Conservation (phyloP, 92 coral and sea anemone species). For the Bergia sp. region DNA sequence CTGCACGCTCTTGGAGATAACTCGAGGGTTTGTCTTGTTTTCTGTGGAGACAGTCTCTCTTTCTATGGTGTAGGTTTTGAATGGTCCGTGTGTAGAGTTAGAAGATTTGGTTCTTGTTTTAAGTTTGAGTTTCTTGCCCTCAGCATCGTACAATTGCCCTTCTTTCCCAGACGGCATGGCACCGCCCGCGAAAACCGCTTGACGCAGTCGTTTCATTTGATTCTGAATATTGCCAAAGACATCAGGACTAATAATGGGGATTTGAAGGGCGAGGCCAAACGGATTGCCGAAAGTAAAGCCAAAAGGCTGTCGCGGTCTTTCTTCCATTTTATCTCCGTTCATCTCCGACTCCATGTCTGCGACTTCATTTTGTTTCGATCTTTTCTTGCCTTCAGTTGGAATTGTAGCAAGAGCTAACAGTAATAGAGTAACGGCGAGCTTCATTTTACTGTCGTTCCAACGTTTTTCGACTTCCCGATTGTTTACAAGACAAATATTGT, state of each 20-base stretch:
- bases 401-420: constrained; percentile 44
- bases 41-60: constrained; percentile 73
- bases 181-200: constrained; percentile 19
- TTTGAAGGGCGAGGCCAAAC: constrained; percentile 75
- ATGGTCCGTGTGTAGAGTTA: constrained; percentile 76
- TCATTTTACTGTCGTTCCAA: constrained; percentile 5
- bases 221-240: constrained; percentile 58
- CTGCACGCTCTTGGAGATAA: constrained; percentile 67
- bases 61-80: constrained; percentile 75
- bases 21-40: constrained; percentile 72
- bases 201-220: constrained; percentile 46
- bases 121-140: constrained; percentile 51
- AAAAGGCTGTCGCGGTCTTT: constrained; percentile 45
- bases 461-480: neutral
- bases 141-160: constrained; percentile 21
- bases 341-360: constrained; percentile 26
- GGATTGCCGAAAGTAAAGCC: constrained; percentile 54
- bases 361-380: constrained; percentile 24
- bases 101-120: constrained; percentile 74
- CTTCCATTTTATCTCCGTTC: constrained; percentile 44
- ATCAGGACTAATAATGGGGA: constrained; percentile 71
- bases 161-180: constrained; percentile 17
- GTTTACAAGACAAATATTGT: neutral
- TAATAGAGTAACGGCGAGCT: constrained; percentile 32
- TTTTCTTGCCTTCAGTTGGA: constrained; percentile 65